These are phyloP conservation scores for Dolichallabes microphthalmus DNA, from an alignment of 2,113 vertebrate species.

Conservation along the genomic window DNA sequence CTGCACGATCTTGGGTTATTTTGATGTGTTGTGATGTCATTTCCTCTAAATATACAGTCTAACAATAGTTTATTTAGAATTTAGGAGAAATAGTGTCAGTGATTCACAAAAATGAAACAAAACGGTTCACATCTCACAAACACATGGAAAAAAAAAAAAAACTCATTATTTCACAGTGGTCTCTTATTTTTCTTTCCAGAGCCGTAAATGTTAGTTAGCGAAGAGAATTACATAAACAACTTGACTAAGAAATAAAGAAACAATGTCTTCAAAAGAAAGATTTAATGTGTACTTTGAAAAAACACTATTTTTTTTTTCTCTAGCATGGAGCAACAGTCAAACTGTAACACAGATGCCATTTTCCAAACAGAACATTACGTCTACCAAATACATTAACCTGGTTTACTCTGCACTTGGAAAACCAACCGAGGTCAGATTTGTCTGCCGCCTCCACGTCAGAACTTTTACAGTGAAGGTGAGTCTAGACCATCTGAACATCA, in stretches of 20 bases:
- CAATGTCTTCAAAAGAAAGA: slow-evolving; percentile 3
- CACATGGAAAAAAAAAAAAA: too few species aligned
- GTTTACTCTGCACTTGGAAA: not conserved
- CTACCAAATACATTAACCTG: not conserved
- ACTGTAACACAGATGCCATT: slow-evolving; percentile 20
- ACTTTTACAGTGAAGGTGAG: not conserved
- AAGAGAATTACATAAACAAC: not conserved
- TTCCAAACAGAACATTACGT: not conserved
- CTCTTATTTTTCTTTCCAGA: too few species aligned
- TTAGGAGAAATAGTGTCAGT: too few species aligned
- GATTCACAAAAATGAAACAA: too few species aligned
- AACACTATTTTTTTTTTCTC: slow-evolving; percentile 7
- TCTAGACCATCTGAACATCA: not conserved
- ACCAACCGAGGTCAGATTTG: not conserved
- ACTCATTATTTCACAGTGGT: too few species aligned
- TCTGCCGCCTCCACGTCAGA: not conserved
- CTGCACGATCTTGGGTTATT: too few species aligned
- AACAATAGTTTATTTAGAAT: too few species aligned
- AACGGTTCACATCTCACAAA: too few species aligned
- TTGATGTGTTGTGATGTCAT: too few species aligned
- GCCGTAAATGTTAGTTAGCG: too few species aligned
- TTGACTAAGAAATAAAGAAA: not conserved
- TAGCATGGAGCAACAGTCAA: slow-evolving; percentile 42
- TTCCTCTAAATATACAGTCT: too few species aligned
- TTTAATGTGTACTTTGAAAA: slow-evolving; percentile 58